Base-by-base conservation (phyloP, 1,140 invertebrate species). In the Leptopilina boulardi region DNA sequence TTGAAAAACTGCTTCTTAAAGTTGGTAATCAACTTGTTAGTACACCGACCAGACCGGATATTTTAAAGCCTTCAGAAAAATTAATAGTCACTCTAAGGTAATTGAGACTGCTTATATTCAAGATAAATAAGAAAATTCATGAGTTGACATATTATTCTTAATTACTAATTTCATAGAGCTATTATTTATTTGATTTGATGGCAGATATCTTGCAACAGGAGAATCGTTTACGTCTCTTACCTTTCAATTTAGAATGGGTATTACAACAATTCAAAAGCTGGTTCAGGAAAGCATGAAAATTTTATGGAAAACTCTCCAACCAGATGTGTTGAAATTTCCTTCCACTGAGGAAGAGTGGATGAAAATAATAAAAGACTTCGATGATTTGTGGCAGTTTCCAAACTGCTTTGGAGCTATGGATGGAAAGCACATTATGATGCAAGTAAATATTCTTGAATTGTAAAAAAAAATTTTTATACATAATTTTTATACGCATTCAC, bases 11-110 rank as follows among this genome's bases (percentile, higher is more conserved):
- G 8, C 59, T 66, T n/a, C 21, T 23, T 5, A 26, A n/a, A 66
- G 59, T 66, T 34, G 59, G 59, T 30, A 11, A 23, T n/a, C 11
- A 30, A 30, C 59, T 66, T 30, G 15, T 30, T 2, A 66, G 59
- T 66, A 23, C 11, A 3, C 59, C 23, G n/a, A 66, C 59, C 3
- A 30, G 59, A 6, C 2, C 15, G 21, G 59, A 34, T 30, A 1
- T 66, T 15, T 34, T 66, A 26, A 66, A 11, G 15, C 59, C 59
- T 0, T 34, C 59, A 3, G 13, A 66, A n/a, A 66, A 30, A 30
- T 66, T 66, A 30, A 66, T 34, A 23, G 59, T 66, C 13, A 66
- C 23, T n/a, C 15, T 66, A 2, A 59, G 56, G 23, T 59, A 59
- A 47, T 11, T 1, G 2, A 18, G 3, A 51, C 15, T n/a, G 15